Conservation (phyloP, 2,888 invertebrate species). For the Hirtodrosophila histrioides region DNA sequence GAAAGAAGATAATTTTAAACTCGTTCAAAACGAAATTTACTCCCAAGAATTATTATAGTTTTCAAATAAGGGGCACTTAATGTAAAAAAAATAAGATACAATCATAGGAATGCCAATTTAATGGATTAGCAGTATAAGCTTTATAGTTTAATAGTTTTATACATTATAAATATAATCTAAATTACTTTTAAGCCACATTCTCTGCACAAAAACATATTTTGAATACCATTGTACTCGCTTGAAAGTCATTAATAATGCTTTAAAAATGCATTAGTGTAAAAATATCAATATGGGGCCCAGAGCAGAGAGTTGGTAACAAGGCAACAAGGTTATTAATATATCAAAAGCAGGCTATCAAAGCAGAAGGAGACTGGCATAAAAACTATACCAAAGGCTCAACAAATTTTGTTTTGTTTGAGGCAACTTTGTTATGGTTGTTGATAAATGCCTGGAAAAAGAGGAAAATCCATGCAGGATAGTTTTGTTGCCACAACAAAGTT, state of each 20-base stretch:
- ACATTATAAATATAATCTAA: no score
- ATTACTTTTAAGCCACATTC: no score
- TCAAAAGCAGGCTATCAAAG: conserved; percentile 12
- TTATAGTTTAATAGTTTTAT: no score
- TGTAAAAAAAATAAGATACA: no score
- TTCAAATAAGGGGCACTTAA: no score
- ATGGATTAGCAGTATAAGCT: no score
- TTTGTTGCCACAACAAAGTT: conserved; percentile 47
- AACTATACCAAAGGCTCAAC: conserved; percentile 6
- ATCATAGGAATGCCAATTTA: no score
- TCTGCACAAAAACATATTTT: no score
- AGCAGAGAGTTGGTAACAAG: neutral
- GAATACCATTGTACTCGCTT: neutral
- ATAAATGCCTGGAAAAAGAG: conserved; percentile 38
- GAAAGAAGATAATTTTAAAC: no score
- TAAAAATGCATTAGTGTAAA: conserved; percentile 12
- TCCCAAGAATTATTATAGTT: no score
- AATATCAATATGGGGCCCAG: neutral
- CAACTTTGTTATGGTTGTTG: conserved; percentile 43
- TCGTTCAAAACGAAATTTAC: no score
- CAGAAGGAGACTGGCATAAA: conserved; percentile 2
- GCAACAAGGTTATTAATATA: conserved; percentile 10
- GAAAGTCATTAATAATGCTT: conserved; percentile 17
- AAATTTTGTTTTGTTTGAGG: conserved; percentile 17
- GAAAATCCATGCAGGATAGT: conserved; percentile 8